Base-by-base conservation (phyloP, 2,888 invertebrate genomes). In the Athrips mouffetella region DNA sequence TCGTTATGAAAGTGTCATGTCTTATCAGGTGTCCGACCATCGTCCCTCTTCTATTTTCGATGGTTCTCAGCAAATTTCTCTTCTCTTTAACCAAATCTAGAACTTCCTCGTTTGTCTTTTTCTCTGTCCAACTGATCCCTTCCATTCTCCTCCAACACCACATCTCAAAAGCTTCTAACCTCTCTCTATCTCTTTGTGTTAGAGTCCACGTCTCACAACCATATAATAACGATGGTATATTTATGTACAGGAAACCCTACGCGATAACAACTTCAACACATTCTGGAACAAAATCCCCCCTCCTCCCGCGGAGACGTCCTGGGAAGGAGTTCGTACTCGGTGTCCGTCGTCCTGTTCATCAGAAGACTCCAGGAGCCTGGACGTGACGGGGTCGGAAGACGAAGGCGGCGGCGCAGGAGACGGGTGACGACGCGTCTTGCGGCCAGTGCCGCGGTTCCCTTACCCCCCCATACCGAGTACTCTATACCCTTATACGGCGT, bases 401-500 rank as follows among this genome's bases (percentile, higher is more conserved):
- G 89, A 89, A 52, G 86, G 85, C 0, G 82, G 79, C 0, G 80
- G 75, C 0, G 59, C 54, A 1, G 73, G 58, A 45, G 81, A 76
- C 27, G 86, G 81, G 76, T 87, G 87, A 86, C 86, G 83, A 57
- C 80, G 76, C 44, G 75, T 89, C 47, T 67, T 89, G 87, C 89
- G 89, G 77, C 89, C 89, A 0, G 89, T 89, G 80, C 89, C 89
- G 77, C 86, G 89, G 52, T 84, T 89, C 53, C 89, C 89, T 7
- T 73, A 73, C 49, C 61, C 72, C 25, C 70, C 75, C 21, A 61
- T 81, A 37, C 54, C 70, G 6, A 70, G 67, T 44, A 55, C 67
- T 2, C 47, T 81, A 1, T 82, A 82, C 52, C 65, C 71, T 0
- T 85, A 85, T 55, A 57, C 74, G 6, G 53, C 72, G 21, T 87